phyloP scores from a whole-genome alignment of 2,888 invertebrate genomes.

The Nomada lathburiana region DNA sequence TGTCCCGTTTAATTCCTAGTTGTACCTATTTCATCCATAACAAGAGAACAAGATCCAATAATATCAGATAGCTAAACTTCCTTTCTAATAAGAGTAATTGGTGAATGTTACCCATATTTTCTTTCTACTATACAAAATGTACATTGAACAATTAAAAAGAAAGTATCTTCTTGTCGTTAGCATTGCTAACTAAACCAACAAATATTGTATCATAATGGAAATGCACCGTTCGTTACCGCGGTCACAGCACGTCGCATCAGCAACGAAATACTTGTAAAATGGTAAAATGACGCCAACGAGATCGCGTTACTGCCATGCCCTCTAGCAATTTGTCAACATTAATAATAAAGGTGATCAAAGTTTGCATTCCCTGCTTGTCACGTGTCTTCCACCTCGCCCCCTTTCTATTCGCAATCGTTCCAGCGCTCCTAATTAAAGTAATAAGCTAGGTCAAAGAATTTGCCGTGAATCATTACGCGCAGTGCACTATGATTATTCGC shows the following conservation, averaged over 20 bases:
- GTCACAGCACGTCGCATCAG: not conserved
- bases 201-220: not conserved
- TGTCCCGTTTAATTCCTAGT: too few species aligned
- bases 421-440: conserved; percentile 47
- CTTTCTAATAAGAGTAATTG: too few species aligned
- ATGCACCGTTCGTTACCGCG: conserved; percentile 23
- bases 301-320: conserved; percentile 5
- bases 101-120: too few species aligned
- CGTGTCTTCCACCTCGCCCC: conserved; percentile 21
- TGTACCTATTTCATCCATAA: too few species aligned
- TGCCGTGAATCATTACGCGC: conserved; percentile 53
- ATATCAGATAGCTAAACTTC: too few species aligned
- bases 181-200: too few species aligned
- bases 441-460: conserved; percentile 60
- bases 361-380: conserved; percentile 38
- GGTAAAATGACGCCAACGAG: conserved; percentile 16
- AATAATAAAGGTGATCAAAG: conserved; percentile 43
- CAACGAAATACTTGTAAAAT: conserved; percentile 30
- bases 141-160: too few species aligned
- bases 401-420: conserved; percentile 7
- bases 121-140: too few species aligned
- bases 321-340: conserved; percentile 45
- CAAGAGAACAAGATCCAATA: too few species aligned
- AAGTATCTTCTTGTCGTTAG: too few species aligned
- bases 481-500: conserved; percentile 40